Conservation (phyloP, 2,888 invertebrate species). For the Mongoloraphidia duomilia region DNA sequence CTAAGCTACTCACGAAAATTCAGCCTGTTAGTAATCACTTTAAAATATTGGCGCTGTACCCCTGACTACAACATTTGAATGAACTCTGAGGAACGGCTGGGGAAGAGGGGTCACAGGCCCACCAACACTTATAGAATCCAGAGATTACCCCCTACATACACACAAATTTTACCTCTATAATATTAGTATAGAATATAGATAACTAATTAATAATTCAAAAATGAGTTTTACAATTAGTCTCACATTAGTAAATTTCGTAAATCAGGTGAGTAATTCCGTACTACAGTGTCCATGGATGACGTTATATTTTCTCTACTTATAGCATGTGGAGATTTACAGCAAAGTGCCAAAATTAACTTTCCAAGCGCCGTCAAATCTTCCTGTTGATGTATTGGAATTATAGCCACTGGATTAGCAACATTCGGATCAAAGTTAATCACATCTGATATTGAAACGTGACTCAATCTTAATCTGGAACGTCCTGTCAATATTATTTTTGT, state of each 20-base stretch:
- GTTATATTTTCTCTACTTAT: slow-evolving; percentile 76
- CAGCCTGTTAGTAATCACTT: too few relatives aligned
- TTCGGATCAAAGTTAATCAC: slow-evolving; percentile 62
- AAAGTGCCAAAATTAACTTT: slow-evolving; percentile 76
- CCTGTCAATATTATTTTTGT: slow-evolving; percentile 79
- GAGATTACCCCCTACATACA: too few relatives aligned
- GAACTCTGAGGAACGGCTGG: too few relatives aligned
- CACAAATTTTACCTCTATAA: too few relatives aligned
- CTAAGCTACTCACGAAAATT: too few relatives aligned
- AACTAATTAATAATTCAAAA: too few relatives aligned
- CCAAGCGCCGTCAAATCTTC: slow-evolving; percentile 89
- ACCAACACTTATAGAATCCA: too few relatives aligned
- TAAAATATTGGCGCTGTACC: too few relatives aligned
- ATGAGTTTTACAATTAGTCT: slow-evolving; percentile 20
- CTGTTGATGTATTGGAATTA: slow-evolving; percentile 63
- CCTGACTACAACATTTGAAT: too few relatives aligned
- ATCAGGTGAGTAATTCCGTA: slow-evolving; percentile 83
- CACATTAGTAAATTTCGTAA: slow-evolving; percentile 89
- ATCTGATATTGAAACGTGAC: slow-evolving; percentile 68
- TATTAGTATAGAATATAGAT: too few relatives aligned
- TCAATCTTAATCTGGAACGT: slow-evolving; percentile 43
- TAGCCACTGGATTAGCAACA: slow-evolving; percentile 45
- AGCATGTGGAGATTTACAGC: slow-evolving; percentile 83
- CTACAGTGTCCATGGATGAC: slow-evolving; percentile 76
- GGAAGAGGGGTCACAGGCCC: too few relatives aligned